Conservation (phyloP, 2,113 vertebrate species). For the Perca schrenkii region DNA sequence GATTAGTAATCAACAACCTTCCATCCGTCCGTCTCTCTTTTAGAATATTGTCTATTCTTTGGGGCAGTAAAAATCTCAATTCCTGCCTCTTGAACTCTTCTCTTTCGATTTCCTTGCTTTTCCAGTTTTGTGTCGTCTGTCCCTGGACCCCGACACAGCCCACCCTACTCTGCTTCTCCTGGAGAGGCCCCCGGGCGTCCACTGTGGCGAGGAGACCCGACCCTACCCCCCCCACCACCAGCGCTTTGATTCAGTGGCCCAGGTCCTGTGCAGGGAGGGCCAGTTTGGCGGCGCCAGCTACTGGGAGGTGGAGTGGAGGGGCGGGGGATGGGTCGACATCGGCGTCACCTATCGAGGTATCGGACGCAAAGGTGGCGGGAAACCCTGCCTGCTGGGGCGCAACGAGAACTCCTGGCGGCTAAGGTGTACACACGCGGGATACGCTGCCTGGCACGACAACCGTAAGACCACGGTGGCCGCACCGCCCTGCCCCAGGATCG, state of each 20-base stretch:
- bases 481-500: constrained; percentile 75
- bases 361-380: constrained; percentile 75
- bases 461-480: constrained; percentile 80
- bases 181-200: constrained; percentile 69
- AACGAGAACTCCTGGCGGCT: constrained; percentile 83
- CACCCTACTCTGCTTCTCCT: constrained; percentile 77
- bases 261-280: constrained; percentile 79
- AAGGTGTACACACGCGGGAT: constrained; percentile 76
- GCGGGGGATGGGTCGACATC: constrained; percentile 79
- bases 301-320: constrained; percentile 84
- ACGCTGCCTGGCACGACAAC: constrained; percentile 83
- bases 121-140: constrained; percentile 69
- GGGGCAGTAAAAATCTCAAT: no score
- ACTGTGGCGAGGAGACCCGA: constrained; percentile 79
- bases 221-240: constrained; percentile 68
- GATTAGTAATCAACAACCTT: no score
- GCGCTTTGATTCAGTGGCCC: constrained; percentile 80
- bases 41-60: neutral
- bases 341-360: constrained; percentile 77
- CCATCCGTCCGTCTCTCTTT: neutral
- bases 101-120: neutral
- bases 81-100: neutral
- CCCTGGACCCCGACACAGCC: constrained; percentile 76
- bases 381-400: constrained; percentile 79
- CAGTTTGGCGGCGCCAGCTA: constrained; percentile 75